Conservation (phyloP, 2,888 invertebrate genomes). For the Lycocerus yunnanus region DNA sequence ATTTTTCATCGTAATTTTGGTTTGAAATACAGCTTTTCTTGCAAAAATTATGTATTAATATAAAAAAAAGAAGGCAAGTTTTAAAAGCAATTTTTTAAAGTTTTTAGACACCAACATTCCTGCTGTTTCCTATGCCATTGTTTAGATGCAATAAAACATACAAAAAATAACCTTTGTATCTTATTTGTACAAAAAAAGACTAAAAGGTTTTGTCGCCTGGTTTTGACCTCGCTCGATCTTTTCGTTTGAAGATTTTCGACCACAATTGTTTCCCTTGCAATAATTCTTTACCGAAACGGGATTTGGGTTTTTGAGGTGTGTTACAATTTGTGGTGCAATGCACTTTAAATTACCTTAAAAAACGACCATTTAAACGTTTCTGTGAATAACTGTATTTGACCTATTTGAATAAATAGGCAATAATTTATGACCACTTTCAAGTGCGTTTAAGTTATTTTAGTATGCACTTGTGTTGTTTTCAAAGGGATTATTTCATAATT, state of each 20-base stretch:
- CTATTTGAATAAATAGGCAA: slow-evolving; percentile 50
- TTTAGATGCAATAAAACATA: slow-evolving; percentile 36
- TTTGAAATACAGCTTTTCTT: slow-evolving; percentile 9
- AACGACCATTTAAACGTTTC: slow-evolving; percentile 37
- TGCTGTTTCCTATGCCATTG: slow-evolving; percentile 35
- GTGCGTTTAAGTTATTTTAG: slow-evolving; percentile 28
- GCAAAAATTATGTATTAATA: slow-evolving; percentile 8
- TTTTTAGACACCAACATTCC: slow-evolving; percentile 14
- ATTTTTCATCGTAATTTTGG: slow-evolving; percentile 27
- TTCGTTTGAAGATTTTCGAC: slow-evolving; percentile 34
- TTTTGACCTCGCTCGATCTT: slow-evolving; percentile 29
- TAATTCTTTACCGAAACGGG: slow-evolving; percentile 49
- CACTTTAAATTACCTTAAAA: slow-evolving; percentile 49
- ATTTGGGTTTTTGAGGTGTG: slow-evolving; percentile 45
- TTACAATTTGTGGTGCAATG: slow-evolving; percentile 47
- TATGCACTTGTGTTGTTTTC: neutral
- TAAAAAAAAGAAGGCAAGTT: slow-evolving; percentile 9
- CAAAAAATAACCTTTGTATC: slow-evolving; percentile 34
- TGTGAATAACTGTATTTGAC: slow-evolving; percentile 50
- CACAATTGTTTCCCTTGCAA: slow-evolving; percentile 48
- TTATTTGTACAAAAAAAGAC: slow-evolving; percentile 25
- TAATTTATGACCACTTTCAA: slow-evolving; percentile 45
- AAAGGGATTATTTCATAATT: neutral
- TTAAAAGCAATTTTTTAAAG: slow-evolving; percentile 9
- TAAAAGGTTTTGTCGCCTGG: slow-evolving; percentile 30